These are phyloP conservation scores for Rhodeus uyekii DNA, from an alignment of 2,797 vertebrate genomes.

Conservation along the genomic window DNA sequence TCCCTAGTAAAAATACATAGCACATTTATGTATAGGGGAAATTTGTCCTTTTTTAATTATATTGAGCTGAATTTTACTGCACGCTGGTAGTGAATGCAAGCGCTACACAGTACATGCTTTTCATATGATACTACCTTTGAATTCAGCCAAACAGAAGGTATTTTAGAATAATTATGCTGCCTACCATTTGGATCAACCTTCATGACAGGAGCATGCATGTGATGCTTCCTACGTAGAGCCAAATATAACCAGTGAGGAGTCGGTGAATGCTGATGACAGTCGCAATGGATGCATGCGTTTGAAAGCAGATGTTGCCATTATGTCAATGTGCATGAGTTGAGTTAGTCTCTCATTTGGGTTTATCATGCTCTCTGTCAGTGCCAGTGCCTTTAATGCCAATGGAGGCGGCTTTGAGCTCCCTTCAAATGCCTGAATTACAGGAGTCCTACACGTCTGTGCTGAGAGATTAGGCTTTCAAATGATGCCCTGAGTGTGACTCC, in stretches of 20 bases:
- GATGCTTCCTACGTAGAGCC: conserved; percentile 2
- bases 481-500: conserved; percentile 11
- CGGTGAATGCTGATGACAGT: conserved; percentile 2
- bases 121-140: neutral
- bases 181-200: neutral
- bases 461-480: conserved; percentile 24
- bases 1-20: neutral
- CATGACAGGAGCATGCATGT: neutral
- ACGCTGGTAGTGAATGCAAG: neutral
- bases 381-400: conserved; percentile 33
- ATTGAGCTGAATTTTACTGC: neutral
- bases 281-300: neutral
- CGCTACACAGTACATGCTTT: neutral
- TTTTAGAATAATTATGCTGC: conserved; percentile 15
- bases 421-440: conserved; percentile 33
- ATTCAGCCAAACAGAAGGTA: conserved; percentile 11
- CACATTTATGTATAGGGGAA: neutral
- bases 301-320: conserved; percentile 6
- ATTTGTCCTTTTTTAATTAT: neutral
- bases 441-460: conserved; percentile 31
- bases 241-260: neutral
- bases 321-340: neutral
- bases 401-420: conserved; percentile 9
- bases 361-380: neutral
- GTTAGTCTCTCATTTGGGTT: neutral